phyloP scores from a whole-genome alignment of 1,140 invertebrate genomes.

The Ceratosolen fusciceps region DNA sequence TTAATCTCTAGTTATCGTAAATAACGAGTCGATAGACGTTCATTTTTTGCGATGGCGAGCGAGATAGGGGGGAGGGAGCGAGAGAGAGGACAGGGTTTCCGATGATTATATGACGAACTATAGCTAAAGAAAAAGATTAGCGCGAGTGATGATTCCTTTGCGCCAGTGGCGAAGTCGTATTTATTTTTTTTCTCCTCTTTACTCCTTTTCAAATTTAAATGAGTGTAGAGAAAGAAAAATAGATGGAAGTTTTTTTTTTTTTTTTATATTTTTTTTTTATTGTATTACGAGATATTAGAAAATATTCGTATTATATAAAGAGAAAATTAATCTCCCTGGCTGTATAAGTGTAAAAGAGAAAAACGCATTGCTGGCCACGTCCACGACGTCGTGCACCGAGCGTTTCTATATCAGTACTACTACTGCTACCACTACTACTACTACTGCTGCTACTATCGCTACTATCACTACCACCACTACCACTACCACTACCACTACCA shows the following conservation, averaged over 20 bases:
- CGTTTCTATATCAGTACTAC: conserved; percentile 21
- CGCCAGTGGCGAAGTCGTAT: conserved; percentile 33
- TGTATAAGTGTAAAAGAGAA: conserved; percentile 43
- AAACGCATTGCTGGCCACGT: conserved; percentile 22
- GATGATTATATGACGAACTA: too few relatives aligned
- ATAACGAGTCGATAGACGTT: neutral
- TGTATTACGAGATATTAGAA: conserved; percentile 29
- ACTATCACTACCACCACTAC: too few relatives aligned
- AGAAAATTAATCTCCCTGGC: conserved; percentile 32
- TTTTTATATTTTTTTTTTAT: too few relatives aligned
- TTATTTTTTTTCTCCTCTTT: too few relatives aligned
- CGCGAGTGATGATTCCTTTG: conserved; percentile 22
- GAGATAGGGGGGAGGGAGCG: neutral
- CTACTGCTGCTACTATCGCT: too few relatives aligned
- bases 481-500: too few relatives aligned
- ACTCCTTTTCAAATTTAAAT: conserved; percentile 26
- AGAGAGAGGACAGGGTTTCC: too few relatives aligned
- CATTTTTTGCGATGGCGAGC: neutral
- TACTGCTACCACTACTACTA: too few relatives aligned
- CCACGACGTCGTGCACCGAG: neutral
- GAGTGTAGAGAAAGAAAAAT: neutral
- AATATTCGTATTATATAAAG: conserved; percentile 29
- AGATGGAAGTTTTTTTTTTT: conserved; percentile 17
- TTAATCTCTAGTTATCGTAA: conserved; percentile 51
- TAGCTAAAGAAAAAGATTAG: conserved; percentile 4